A percentile compares a stretch with the other conserved stretches of the same genome.
Evolutionary conservation across 92 coral and sea anemone species (phyloP).

Genomic region (Hydrozoanthus gracilis): DNA sequence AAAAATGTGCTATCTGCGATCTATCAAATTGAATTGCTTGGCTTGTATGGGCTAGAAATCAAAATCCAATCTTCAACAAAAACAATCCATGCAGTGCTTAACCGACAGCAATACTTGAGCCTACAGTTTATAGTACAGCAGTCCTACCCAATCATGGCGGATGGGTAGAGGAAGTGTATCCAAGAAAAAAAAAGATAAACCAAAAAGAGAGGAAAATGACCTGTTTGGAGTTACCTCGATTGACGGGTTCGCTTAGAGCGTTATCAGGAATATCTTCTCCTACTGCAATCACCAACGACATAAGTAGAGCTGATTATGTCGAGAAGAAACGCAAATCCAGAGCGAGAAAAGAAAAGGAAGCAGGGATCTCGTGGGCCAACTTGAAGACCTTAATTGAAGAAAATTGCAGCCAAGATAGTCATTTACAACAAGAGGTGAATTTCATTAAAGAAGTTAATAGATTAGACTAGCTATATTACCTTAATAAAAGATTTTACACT

Average conservation of each 20-base stretch:
- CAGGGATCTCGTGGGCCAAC: slow-evolving; percentile 82
- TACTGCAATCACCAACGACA: slow-evolving; percentile 22
- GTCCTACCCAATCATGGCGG: slow-evolving; percentile 47
- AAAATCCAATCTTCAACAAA: no score
- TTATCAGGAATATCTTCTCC: slow-evolving; percentile 95
- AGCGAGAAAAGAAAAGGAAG: slow-evolving; percentile 72
- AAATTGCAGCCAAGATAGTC: slow-evolving; percentile 63
- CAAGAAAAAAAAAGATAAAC: no score
- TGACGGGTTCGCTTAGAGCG: slow-evolving; percentile 94
- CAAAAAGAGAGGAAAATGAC: slow-evolving; percentile 44
- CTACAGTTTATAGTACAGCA: slow-evolving; percentile 6
- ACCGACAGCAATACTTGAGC: slow-evolving; percentile 7
- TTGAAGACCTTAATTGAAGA: slow-evolving; percentile 75
- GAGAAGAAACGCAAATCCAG: slow-evolving; percentile 80
- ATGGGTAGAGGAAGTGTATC: not conserved
- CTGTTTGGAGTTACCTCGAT: slow-evolving; percentile 86
- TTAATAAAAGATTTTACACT: not conserved
- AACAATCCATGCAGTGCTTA: no score
- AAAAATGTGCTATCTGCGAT: no score
- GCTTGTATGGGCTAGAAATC: no score
- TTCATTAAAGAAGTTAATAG: not conserved
- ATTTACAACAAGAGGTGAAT: slow-evolving; percentile 76
- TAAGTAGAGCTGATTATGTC: slow-evolving; percentile 51
- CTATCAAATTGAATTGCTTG: no score
- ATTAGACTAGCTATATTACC: not conserved